Evolutionary conservation across 2,888 invertebrate species (phyloP), one percentile per base, ranked within the genome.

Genomic region (Cryptocephalus moraei): DNA sequence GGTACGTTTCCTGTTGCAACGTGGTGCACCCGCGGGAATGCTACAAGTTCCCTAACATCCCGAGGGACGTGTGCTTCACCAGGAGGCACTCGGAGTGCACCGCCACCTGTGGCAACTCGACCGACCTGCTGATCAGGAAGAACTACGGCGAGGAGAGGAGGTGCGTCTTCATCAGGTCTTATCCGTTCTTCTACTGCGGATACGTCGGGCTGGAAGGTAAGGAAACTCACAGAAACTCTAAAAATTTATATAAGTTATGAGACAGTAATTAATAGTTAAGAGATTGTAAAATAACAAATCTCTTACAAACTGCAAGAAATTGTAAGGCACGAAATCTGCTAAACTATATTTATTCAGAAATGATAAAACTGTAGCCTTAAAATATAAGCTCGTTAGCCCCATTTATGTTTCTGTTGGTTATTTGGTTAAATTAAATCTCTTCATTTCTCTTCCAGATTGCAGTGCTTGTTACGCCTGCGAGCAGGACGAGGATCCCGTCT

Each of bases 141-240:
- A 34, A n/a, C 38, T 1, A 22, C 4, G 41, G 31, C 10, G 22
- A 14, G 38, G 22, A 11, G 9, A 31, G 31, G 32, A 38, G 32
- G 11, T 45, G 45, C 12, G 41, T 45, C 12, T 12, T 41, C 32
- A 33, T 45, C 32, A 41, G 32, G 12, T 41, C 41, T 4, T 38
- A 45, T 36, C 45, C 45, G 13, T 45, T 41, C 31, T 45, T 31
- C 13, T 45, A 45, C 32, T 45, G 45, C 38, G 45, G 45, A n/a
- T 45, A 41, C 33, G 41, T 41, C 12, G 12, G 41, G 8, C 9
- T 39, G 9, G 45, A 45, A 45, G 45, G 45, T 45, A 32, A 22
- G 45, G 41, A 34, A 32, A 8, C 31, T 36, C n/a, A n/a, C n/a
- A n/a, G n/a, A 34, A 14, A 10, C 2, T 11, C 4, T 4, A 33